Conservation (phyloP, 2,888 invertebrate species). For the Stenodema calcarata region DNA sequence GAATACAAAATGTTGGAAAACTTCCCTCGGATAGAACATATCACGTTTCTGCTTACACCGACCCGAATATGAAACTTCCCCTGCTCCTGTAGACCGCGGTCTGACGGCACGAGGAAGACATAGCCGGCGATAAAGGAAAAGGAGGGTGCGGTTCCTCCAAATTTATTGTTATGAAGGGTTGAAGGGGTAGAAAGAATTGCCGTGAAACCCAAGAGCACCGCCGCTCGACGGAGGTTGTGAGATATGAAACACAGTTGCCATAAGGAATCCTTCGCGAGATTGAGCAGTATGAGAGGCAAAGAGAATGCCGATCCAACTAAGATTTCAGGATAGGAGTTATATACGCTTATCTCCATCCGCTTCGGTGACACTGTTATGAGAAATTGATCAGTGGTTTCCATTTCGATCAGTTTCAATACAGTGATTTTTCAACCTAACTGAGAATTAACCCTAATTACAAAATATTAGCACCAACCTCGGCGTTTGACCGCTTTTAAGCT, state of each 20-base stretch:
- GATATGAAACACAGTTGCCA: background rate
- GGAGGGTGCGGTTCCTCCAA: background rate
- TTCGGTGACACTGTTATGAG: no score
- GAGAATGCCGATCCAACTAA: background rate
- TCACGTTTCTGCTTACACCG: background rate
- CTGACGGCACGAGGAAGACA: background rate
- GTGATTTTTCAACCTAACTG: no score
- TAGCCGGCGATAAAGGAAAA: background rate
- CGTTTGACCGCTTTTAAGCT: no score
- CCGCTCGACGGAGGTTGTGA: background rate
- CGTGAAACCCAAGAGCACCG: background rate
- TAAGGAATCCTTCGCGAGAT: background rate
- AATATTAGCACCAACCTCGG: no score
- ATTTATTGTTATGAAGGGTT: background rate
- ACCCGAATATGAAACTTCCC: background rate
- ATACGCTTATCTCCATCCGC: no score
- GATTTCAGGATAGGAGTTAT: background rate
- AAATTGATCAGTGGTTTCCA: no score
- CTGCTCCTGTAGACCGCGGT: background rate
- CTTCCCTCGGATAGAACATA: background rate
- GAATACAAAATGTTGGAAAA: background rate
- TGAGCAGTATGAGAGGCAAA: background rate
- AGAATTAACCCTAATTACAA: no score
- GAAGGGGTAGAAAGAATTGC: background rate
- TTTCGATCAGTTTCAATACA: no score